Evolutionary conservation across 2,888 invertebrate species (phyloP).

Genomic region (Athalia circularis): DNA sequence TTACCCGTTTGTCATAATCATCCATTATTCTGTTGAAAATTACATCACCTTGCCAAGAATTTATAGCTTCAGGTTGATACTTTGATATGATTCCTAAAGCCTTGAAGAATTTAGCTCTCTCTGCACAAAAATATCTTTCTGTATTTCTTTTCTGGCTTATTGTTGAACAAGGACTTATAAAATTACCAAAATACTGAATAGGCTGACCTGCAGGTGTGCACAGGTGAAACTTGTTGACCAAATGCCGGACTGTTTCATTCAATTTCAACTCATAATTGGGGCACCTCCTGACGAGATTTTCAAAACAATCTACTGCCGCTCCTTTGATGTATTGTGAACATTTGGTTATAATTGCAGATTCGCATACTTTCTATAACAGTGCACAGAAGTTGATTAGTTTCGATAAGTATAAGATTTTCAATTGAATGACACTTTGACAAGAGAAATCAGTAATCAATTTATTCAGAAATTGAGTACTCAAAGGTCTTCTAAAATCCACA

Average conservation of each 20-base stretch:
- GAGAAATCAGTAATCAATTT: no score
- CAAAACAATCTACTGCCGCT: conserved; percentile 58
- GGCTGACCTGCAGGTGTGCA: conserved; percentile 54
- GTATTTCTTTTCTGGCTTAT: neutral
- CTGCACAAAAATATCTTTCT: conserved; percentile 47
- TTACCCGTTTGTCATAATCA: conserved; percentile 56
- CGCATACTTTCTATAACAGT: conserved; percentile 59
- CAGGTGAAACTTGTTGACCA: conserved; percentile 49
- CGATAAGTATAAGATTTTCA: neutral
- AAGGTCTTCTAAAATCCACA: no score
- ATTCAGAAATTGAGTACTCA: no score
- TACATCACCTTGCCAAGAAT: neutral
- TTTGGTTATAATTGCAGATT: conserved; percentile 53
- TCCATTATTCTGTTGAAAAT: conserved; percentile 50
- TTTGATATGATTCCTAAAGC: conserved; percentile 57
- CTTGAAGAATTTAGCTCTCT: conserved; percentile 54
- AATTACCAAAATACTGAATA: no score
- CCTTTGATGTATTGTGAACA: conserved; percentile 53
- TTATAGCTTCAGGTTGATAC: conserved; percentile 50
- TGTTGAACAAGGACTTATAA: no score
- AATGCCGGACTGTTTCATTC: conserved; percentile 49
- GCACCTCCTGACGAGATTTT: conserved; percentile 59
- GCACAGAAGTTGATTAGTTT: neutral
- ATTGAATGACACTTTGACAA: no score
- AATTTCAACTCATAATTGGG: conserved; percentile 54